Evolutionary conservation across 2,888 invertebrate genomes (phyloP).

Genomic region (Ormyrus nitidulus): DNA sequence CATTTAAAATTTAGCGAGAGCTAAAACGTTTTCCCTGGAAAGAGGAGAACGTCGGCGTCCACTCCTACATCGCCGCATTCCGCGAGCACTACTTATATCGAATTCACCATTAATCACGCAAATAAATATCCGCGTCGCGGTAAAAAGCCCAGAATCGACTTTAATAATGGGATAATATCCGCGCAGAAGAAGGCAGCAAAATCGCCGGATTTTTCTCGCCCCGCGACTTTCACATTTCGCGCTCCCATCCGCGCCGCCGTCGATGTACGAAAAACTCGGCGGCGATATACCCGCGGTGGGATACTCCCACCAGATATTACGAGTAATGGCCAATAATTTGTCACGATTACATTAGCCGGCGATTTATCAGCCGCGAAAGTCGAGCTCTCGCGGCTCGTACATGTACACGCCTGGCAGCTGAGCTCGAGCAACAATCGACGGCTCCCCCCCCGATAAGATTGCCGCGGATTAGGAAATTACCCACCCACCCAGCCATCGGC

Average conservation of each 20-base stretch:
- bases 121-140: too few relatives aligned
- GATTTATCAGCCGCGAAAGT: slow-evolving; percentile 23
- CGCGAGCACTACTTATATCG: too few relatives aligned
- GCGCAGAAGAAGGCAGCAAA: neutral
- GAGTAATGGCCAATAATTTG: slow-evolving; percentile 36
- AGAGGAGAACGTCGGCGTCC: too few relatives aligned
- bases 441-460: slow-evolving; percentile 32
- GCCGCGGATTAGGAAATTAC: slow-evolving; percentile 44
- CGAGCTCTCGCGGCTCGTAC: neutral
- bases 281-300: neutral
- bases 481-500: neutral
- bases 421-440: too few relatives aligned
- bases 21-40: too few relatives aligned
- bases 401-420: too few relatives aligned
- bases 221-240: neutral
- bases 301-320: slow-evolving; percentile 27
- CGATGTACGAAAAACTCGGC: neutral
- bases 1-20: too few relatives aligned
- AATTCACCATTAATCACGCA: too few relatives aligned
- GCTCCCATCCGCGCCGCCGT: neutral
- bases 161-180: too few relatives aligned
- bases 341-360: slow-evolving; percentile 35
- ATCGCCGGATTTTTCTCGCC: neutral
- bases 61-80: too few relatives aligned
- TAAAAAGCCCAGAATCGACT: too few relatives aligned